Conservation (phyloP, 2,888 invertebrate genomes). For the Terebella lapidaria region DNA sequence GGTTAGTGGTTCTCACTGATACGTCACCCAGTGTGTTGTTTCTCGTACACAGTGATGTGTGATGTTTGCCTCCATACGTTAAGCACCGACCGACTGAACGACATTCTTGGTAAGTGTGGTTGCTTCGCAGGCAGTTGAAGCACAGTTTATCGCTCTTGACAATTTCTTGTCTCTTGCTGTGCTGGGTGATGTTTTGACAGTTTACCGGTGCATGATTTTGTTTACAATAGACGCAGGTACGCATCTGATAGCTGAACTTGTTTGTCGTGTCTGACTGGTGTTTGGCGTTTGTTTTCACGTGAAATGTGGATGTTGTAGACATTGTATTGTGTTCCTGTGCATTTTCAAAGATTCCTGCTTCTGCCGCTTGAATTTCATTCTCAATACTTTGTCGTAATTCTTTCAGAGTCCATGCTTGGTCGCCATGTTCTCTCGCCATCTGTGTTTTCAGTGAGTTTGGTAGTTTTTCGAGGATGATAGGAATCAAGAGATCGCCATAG, state of each 20-base stretch:
- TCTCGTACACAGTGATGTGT: not conserved
- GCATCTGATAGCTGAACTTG: not conserved
- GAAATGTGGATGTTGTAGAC: not conserved
- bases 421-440: not conserved
- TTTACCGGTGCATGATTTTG: not conserved
- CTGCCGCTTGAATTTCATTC: not conserved
- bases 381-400: not conserved
- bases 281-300: not conserved
- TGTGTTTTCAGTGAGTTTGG: not conserved
- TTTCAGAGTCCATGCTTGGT: not conserved
- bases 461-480: constrained; percentile 3
- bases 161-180: not conserved
- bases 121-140: not conserved
- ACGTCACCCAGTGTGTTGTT: not conserved
- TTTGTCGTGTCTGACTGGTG: not conserved
- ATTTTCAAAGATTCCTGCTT: not conserved
- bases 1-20: not conserved
- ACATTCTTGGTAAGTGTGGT: not conserved
- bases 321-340: not conserved
- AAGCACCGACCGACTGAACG: not conserved
- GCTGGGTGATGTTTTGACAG: not conserved
- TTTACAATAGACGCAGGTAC: not conserved
- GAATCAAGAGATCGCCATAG: constrained; percentile 1
- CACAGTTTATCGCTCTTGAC: not conserved
- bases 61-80: not conserved